Base-by-base conservation (phyloP, 2,888 invertebrate genomes). In the Axea sp. region DNA sequence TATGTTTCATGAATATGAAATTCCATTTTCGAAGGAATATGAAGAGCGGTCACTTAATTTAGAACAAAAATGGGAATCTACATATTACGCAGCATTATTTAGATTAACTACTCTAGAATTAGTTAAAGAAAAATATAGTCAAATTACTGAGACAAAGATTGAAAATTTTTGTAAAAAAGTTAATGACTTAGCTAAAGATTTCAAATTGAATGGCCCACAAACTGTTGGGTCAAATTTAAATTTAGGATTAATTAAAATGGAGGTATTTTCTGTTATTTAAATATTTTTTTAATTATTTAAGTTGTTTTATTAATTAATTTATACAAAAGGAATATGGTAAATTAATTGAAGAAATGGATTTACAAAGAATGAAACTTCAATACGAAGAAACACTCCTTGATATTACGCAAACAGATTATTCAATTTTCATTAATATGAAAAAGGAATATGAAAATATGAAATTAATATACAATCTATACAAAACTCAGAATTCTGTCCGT, bases 301-400 rank as follows among this genome's bases (percentile, higher is more conserved):
- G n/a, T n/a, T n/a, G n/a, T n/a, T n/a, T n/a, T n/a, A n/a, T n/a
- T n/a, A n/a, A n/a, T 17, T 11, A 17, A 30, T 9, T 37, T n/a
- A 17, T 19, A 37, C 9, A 37, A 6, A 9, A 33, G 90, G 90
- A 92, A 83, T 95, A 91, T 80, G 86, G 85, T 3, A 90, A 90
- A 79, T 89, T 92, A 78, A 92, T 96, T 75, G 90, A 90, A 1
- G 90, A 91, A 30, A 82, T 94, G 7, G 95, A 96, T 81, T 84
- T 86, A 0, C 91, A 91, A 12, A 91, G 94, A 76, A 88, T 90
- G 51, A 90, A 90, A 71, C 85, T 92, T 77, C 90, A 91, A 1
- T 92, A 92, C 59, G 95, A 96, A 0, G 96, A 97, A 88, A 92
- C 93, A 81, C 89, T 97, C 1, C 97, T 97, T 86, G 96, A 96